These are phyloP conservation scores for Zophobas atratus DNA, from an alignment of 1,140 invertebrate species.

Conservation along the genomic window DNA sequence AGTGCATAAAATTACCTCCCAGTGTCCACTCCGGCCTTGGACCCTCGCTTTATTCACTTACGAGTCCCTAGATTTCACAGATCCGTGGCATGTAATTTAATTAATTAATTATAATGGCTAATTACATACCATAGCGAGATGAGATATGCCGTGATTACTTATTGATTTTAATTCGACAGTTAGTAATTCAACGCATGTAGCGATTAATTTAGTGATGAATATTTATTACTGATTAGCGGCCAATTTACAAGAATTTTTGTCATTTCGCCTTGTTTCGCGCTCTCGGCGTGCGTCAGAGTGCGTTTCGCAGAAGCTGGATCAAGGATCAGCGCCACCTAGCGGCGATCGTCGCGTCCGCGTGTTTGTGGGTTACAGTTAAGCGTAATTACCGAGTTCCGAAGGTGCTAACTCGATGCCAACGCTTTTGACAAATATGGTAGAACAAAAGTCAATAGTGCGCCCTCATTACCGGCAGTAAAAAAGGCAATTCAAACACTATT, in stretches of 20 bases:
- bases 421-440: constrained; percentile 30
- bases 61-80: constrained; percentile 5
- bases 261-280: constrained; percentile 1
- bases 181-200: constrained; percentile 21
- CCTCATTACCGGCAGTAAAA: constrained; percentile 25
- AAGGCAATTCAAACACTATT: constrained; percentile 10
- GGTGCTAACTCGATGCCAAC: constrained; percentile 33
- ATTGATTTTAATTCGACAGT: constrained; percentile 14
- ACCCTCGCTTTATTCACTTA: constrained; percentile 26
- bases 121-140: constrained; percentile 28
- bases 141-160: constrained; percentile 24
- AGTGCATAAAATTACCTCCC: constrained; percentile 34
- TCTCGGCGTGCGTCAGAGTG: not conserved
- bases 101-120: constrained; percentile 15
- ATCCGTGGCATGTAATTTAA: not conserved
- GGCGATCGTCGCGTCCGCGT: no score
- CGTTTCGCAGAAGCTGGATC: not conserved
- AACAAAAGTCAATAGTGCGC: constrained; percentile 29
- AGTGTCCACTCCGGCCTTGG: constrained; percentile 16
- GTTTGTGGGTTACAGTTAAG: constrained; percentile 19
- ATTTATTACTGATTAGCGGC: constrained; percentile 5
- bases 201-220: constrained; percentile 17
- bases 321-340: no score
- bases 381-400: not conserved
- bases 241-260: constrained; percentile 26